These are phyloP conservation scores for Spizaetus ornatus DNA, from an alignment of 2,113 vertebrate species.

Conservation along the genomic window DNA sequence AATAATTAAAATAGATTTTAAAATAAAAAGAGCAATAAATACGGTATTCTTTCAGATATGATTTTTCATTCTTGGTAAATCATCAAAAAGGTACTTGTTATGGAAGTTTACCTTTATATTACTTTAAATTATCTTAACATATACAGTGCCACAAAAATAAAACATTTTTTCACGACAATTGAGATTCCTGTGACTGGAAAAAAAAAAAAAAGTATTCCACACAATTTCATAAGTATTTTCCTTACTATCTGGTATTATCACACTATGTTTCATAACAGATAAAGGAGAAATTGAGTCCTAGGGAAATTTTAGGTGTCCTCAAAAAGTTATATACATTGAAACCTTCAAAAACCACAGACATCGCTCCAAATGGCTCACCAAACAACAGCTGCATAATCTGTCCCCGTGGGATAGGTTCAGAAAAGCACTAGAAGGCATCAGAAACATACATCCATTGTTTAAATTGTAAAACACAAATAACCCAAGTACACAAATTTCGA, in stretches of 20 bases:
- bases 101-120: constrained; percentile 72
- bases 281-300: constrained; percentile 79
- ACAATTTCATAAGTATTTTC: constrained; percentile 72
- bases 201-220: constrained; percentile 67
- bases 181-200: constrained; percentile 71
- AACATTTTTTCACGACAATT: constrained; percentile 75
- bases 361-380: constrained; percentile 81
- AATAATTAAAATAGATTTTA: constrained; percentile 66
- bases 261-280: constrained; percentile 79
- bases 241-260: constrained; percentile 73
- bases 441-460: constrained; percentile 89
- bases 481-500: constrained; percentile 81
- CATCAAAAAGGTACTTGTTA: constrained; percentile 62
- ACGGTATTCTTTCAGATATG: constrained; percentile 61
- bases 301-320: constrained; percentile 75
- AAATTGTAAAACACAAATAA: constrained; percentile 83
- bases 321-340: constrained; percentile 87
- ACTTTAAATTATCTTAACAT: constrained; percentile 82
- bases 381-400: constrained; percentile 75
- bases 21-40: constrained; percentile 71
- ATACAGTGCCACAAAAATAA: constrained; percentile 81
- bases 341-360: constrained; percentile 86
- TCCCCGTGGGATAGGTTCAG: constrained; percentile 70
- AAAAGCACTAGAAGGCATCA: constrained; percentile 82
- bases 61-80: constrained; percentile 69